Evolutionary conservation across 2,113 vertebrate genomes (phyloP).

Genomic region (Gorsachius goisagi): DNA sequence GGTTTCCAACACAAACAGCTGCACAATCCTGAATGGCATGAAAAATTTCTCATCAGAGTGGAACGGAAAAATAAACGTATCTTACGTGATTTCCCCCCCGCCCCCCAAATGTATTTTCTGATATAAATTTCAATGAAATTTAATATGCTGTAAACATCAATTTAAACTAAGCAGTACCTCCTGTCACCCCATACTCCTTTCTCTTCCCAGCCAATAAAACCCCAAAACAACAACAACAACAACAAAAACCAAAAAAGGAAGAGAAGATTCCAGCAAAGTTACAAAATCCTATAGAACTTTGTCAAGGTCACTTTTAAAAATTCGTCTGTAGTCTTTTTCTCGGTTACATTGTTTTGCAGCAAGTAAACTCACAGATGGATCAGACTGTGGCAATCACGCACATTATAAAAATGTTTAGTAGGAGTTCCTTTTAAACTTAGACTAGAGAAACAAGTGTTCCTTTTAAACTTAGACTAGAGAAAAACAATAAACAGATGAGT

Average conservation of each 20-base stretch:
- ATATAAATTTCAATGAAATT: neutral
- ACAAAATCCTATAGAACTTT: neutral
- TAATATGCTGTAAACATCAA: neutral
- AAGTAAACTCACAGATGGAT: neutral
- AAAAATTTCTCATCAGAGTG: neutral
- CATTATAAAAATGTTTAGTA: neutral
- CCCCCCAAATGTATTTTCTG: neutral
- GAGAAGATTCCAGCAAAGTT: neutral
- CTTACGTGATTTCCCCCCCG: accelerated
- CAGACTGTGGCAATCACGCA: neutral
- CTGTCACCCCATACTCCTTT: accelerated
- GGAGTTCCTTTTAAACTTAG: neutral
- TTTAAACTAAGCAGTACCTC: neutral
- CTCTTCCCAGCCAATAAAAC: neutral
- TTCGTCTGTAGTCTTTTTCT: neutral
- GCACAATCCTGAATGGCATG: neutral
- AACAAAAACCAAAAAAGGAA: too few relatives aligned
- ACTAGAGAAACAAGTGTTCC: neutral
- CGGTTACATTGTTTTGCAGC: neutral
- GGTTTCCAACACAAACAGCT: neutral
- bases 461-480: neutral
- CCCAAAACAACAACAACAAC: accelerated
- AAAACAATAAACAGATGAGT: neutral
- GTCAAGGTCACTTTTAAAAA: neutral
- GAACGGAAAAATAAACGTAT: neutral